phyloP scores from a whole-genome alignment of 2,888 invertebrate genomes.

The Epinotia bilunana region DNA sequence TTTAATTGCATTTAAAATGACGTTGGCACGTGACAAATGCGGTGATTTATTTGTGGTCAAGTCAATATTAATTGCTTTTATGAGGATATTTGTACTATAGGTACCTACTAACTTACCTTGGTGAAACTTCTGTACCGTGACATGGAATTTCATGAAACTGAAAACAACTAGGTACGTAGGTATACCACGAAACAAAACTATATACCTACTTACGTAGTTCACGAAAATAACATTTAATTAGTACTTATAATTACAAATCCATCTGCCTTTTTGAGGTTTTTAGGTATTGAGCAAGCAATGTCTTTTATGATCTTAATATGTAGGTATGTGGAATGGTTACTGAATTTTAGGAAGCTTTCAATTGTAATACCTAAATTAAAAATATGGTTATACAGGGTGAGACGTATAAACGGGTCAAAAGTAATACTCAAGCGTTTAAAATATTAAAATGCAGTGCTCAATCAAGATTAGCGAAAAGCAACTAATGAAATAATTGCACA shows the following conservation, averaged over 20 bases:
- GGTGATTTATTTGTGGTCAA: slow-evolving; percentile 12
- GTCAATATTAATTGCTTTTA: slow-evolving; percentile 2
- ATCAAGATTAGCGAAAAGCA: neutral
- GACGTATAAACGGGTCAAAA: neutral
- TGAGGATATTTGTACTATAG: neutral
- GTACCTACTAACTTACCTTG: neutral
- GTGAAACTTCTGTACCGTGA: neutral
- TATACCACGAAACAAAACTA: too few species aligned
- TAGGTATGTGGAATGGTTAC: neutral
- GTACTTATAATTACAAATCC: neutral
- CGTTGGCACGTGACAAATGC: slow-evolving; percentile 27
- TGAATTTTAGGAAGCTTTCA: neutral
- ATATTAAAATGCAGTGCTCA: neutral
- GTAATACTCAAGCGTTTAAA: neutral
- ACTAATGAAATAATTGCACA: neutral
- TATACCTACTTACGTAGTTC: neutral
- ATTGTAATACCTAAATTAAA: neutral
- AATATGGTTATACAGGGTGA: neutral
- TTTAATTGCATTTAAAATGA: slow-evolving; percentile 7
- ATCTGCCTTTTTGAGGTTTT: too few species aligned
- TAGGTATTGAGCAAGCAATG: too few species aligned
- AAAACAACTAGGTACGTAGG: neutral
- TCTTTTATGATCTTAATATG: too few species aligned
- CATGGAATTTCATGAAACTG: neutral
- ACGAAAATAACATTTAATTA: neutral